phyloP scores from a whole-genome alignment of 2,797 vertebrate genomes.

The Potorous gilbertii region DNA sequence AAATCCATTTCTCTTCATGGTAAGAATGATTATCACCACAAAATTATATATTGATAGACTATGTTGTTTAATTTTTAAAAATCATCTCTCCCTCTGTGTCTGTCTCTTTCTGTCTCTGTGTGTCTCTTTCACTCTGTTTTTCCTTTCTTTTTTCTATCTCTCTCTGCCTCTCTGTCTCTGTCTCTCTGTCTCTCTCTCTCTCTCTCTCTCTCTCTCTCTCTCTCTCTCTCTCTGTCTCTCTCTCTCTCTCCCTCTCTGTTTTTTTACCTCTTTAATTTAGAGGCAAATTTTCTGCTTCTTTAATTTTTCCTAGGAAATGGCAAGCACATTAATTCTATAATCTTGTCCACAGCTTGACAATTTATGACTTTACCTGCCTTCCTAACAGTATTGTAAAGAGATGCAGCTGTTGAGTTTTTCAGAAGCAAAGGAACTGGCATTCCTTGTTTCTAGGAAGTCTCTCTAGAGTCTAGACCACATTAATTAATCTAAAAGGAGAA shows the following conservation, averaged over 20 bases:
- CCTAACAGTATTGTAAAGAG: not conserved
- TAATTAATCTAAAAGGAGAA: slow-evolving; percentile 41
- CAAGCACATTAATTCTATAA: not conserved
- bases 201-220: accelerated
- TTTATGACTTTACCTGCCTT: not conserved
- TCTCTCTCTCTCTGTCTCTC: not conserved
- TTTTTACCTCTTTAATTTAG: not conserved
- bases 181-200: accelerated
- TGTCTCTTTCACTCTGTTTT: not conserved
- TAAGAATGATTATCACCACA: not conserved
- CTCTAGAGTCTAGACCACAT: not conserved
- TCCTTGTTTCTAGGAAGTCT: slow-evolving; percentile 32
- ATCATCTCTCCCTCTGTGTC: not conserved
- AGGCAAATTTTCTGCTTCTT: no score
- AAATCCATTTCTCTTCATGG: not conserved
- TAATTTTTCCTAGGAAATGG: not conserved
- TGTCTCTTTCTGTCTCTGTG: no score
- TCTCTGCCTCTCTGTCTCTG: not conserved
- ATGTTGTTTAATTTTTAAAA: not conserved
- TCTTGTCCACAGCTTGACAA: not conserved
- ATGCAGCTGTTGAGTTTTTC: slow-evolving; percentile 12
- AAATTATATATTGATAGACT: not conserved
- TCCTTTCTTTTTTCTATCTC: no score
- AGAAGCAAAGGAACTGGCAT: not conserved
- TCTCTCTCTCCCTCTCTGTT: not conserved